phyloP scores from a whole-genome alignment of 2,888 invertebrate species.

The Andrena dorsata region DNA sequence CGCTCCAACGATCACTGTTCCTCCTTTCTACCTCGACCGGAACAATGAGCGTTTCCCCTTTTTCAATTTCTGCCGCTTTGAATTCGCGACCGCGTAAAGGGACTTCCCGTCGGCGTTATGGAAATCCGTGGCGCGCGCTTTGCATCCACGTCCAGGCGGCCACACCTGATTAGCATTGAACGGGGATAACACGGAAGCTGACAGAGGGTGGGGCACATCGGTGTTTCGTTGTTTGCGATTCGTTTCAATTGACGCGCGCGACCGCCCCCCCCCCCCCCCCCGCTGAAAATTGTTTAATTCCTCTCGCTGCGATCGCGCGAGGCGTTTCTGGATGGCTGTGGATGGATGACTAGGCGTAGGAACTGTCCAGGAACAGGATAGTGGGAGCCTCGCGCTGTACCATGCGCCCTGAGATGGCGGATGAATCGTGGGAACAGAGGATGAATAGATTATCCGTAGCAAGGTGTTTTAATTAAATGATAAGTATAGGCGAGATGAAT shows the following conservation, averaged over 20 bases:
- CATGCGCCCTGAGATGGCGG: too few relatives aligned
- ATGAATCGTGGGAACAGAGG: too few relatives aligned
- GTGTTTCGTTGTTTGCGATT: slow-evolving; percentile 22
- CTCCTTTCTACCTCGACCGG: slow-evolving; percentile 39
- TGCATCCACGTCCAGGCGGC: slow-evolving; percentile 23
- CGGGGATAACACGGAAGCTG: slow-evolving; percentile 37
- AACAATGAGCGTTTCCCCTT: slow-evolving; percentile 45
- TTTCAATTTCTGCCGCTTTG: slow-evolving; percentile 53
- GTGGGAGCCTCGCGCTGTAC: too few relatives aligned
- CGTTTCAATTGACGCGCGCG: slow-evolving; percentile 15
- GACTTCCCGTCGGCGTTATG: slow-evolving; percentile 52
- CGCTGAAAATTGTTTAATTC: slow-evolving; percentile 19
- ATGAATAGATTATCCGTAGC: too few relatives aligned
- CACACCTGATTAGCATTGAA: slow-evolving; percentile 57
- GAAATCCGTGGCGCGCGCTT: slow-evolving; percentile 18
- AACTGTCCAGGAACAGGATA: too few relatives aligned
- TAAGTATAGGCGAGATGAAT: too few relatives aligned
- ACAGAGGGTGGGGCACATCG: slow-evolving; percentile 13
- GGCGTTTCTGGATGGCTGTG: background rate
- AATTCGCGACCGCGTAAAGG: slow-evolving; percentile 31
- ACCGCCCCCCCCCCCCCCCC: too few relatives aligned
- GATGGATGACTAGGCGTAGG: background rate
- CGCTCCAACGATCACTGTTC: slow-evolving; percentile 45
- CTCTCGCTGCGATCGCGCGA: background rate
- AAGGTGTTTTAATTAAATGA: too few relatives aligned